These are phyloP conservation scores for Cryptoblepharus egeriae DNA, from an alignment of 2,797 vertebrate genomes.

Conservation along the genomic window DNA sequence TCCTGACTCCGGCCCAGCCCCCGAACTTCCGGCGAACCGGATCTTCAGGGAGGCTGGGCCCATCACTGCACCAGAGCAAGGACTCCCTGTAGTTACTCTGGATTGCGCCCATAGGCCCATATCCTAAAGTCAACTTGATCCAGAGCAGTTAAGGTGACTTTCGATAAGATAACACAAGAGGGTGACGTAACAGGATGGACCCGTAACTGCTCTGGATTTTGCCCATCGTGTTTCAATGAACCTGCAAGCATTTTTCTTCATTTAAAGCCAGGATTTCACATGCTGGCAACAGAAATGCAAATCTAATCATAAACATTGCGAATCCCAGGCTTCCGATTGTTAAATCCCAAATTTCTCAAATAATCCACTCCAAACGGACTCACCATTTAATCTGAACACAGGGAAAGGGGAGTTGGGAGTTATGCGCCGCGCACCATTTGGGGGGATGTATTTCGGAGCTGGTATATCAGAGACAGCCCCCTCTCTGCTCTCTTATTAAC, in stretches of 20 bases:
- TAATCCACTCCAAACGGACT: background rate
- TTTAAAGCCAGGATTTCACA: background rate
- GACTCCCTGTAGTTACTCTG: too few relatives aligned
- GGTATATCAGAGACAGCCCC: background rate
- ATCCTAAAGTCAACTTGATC: too few relatives aligned
- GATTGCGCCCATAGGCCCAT: too few relatives aligned
- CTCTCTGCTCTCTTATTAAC: slow-evolving; percentile 13
- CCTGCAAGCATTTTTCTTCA: background rate
- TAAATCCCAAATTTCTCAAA: background rate
- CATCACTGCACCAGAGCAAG: too few relatives aligned
- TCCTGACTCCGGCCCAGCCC: too few relatives aligned
- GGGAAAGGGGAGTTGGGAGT: background rate
- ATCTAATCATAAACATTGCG: slow-evolving; percentile 11
- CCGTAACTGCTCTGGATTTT: too few relatives aligned
- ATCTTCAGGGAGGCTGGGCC: too few relatives aligned
- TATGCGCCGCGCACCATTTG: slow-evolving; percentile 12
- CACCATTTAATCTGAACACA: slow-evolving; percentile 15
- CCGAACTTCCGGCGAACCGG: too few relatives aligned
- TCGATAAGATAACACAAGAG: too few relatives aligned
- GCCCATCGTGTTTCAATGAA: too few relatives aligned
- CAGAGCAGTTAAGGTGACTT: too few relatives aligned
- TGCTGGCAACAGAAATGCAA: background rate
- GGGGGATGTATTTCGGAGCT: background rate
- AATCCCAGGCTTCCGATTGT: background rate
- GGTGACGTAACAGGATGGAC: too few relatives aligned